A percentile compares a stretch with the other conserved stretches of the same genome.
phyloP scores from a whole-genome alignment of 1,140 invertebrate species.

The Dinoponera quadriceps region DNA sequence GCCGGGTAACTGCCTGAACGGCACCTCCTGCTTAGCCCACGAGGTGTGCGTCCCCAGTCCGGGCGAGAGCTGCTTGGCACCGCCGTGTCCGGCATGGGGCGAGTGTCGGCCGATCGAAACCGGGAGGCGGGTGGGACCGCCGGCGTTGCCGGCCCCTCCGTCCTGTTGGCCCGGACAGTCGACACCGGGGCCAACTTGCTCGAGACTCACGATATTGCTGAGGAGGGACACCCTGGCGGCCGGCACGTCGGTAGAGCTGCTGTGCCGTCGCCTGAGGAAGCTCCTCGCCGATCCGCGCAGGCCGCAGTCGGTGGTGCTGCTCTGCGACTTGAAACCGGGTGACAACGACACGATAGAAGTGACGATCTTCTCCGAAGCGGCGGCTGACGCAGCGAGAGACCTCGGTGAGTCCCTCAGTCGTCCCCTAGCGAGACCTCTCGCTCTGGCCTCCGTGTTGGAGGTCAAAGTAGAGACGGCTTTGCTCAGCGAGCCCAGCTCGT shows the following conservation, averaged over 20 bases:
- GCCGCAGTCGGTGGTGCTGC: slow-evolving; percentile 89
- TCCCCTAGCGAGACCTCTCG: slow-evolving; percentile 86
- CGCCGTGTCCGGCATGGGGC: slow-evolving; percentile 92
- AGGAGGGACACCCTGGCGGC: slow-evolving; percentile 88
- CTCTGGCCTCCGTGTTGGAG: slow-evolving; percentile 91
- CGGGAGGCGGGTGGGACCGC: slow-evolving; percentile 91
- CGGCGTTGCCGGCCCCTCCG: slow-evolving; percentile 90
- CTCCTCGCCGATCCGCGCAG: slow-evolving; percentile 88
- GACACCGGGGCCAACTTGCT: slow-evolving; percentile 88
- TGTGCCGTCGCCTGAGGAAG: slow-evolving; percentile 89
- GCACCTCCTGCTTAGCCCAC: slow-evolving; percentile 82
- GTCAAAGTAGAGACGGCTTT: slow-evolving; percentile 92
- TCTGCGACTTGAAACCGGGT: slow-evolving; percentile 92
- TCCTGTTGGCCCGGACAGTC: slow-evolving; percentile 93
- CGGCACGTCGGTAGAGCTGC: slow-evolving; percentile 90
- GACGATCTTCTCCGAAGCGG: slow-evolving; percentile 89
- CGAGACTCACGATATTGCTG: slow-evolving; percentile 90
- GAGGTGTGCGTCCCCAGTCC: slow-evolving; percentile 92
- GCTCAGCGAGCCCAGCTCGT: slow-evolving; percentile 86
- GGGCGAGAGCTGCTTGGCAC: slow-evolving; percentile 91
- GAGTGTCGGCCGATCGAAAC: slow-evolving; percentile 92
- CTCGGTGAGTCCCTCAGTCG: slow-evolving; percentile 90
- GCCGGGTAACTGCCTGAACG: slow-evolving; percentile 91
- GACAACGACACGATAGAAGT: slow-evolving; percentile 94
- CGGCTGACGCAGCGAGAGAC: slow-evolving; percentile 88